Evolutionary conservation across 2,797 vertebrate genomes (phyloP), one percentile per base, ranked within the genome.

Genomic region (Phalloptychus januarius): DNA sequence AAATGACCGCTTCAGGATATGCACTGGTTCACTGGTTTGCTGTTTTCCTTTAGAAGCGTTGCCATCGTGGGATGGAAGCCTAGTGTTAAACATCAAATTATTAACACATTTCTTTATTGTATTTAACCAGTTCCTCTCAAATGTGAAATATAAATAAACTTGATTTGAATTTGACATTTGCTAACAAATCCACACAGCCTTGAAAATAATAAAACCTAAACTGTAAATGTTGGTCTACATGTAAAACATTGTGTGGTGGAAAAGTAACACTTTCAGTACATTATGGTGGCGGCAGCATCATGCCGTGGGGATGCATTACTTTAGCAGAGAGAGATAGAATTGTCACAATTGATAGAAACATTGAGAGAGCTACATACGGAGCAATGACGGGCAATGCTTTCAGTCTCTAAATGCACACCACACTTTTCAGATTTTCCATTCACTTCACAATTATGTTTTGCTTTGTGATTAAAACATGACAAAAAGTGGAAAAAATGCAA

Each of bases 1-100:
- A 89, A 99, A 99, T 42, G 98, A 99, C 72, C 97, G 96, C 89
- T 99, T 99, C 45, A 99, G 95, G 91, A 99, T 99, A 84, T 99
- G 98, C 23, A 99, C 98, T 0, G 98, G 98, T 85, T 99, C 98
- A 84, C 97, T 99, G 50, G 97, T 97, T 93, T 99, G 98, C 91
- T 98, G 98, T 82, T 99, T 99, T 74, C 98, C 98, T 96, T 99
- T 99, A 10, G 98, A 96, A 18, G 98, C 95, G 83, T 97, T 98
- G 74, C 98, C 97, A 87, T 99, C 98, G 90, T 98, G 98, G 54
- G 98, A 99, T 65, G 98, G 98, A 83, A 99, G 96, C 91, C 98
- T 99, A 71, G 58, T 80, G 63, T 76, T 65, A 69, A 81, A 80
- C 65, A 56, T 50, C 0, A 16, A 36, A 54, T 15, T 0, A 61